Percentiles rank a stretch among this genome's conserved stretches.
phyloP scores from a whole-genome alignment of 2,113 vertebrate species.

The Gobio gobio region DNA sequence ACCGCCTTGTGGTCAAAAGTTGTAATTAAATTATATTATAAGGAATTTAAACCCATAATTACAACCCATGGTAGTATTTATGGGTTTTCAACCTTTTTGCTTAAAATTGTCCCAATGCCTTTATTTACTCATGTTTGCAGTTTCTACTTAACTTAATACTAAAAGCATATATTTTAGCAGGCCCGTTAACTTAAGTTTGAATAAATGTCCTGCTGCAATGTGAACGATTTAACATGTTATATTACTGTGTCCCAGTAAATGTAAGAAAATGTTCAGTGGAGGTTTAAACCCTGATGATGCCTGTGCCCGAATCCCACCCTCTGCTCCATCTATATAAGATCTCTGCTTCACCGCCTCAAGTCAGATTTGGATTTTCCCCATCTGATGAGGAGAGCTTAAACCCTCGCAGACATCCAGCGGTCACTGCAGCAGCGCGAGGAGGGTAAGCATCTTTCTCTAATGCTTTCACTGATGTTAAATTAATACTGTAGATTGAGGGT shows the following conservation, averaged over 20 bases:
- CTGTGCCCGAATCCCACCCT: conserved; percentile 8
- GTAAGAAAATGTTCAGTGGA: background rate
- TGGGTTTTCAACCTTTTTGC: too few species aligned
- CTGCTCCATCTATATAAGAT: conserved; percentile 20
- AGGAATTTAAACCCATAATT: too few species aligned
- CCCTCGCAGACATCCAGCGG: background rate
- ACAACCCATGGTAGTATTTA: too few species aligned
- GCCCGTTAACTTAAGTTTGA: background rate
- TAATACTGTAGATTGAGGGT: background rate
- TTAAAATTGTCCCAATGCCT: too few species aligned
- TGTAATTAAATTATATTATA: too few species aligned
- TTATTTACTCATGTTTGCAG: too few species aligned
- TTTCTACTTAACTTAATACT: too few species aligned
- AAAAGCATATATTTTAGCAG: background rate
- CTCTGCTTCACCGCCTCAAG: background rate
- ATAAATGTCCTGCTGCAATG: background rate
- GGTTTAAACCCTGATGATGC: background rate
- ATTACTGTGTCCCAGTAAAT: background rate
- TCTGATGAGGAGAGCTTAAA: conserved; percentile 5
- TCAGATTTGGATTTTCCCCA: background rate
- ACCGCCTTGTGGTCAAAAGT: too few species aligned
- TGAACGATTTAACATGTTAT: background rate
- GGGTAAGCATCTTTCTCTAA: conserved; percentile 8
- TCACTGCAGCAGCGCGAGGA: background rate
- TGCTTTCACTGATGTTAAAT: background rate